Conservation (phyloP, 37 sponge, comb jelly and placozoan species). For the Ephydatia muelleri region DNA sequence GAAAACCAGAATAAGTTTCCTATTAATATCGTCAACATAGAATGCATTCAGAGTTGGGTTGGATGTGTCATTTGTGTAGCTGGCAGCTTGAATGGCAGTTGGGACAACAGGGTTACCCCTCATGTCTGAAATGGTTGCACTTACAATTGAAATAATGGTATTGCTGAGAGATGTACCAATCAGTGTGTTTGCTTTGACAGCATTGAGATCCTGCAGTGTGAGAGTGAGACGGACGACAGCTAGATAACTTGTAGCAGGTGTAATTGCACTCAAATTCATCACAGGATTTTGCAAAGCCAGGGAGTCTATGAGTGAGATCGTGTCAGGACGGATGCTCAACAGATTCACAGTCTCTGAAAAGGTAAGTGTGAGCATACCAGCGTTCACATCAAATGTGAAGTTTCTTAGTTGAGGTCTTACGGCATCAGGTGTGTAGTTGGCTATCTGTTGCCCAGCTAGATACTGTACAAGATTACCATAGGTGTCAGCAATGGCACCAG, state of each 20-base stretch:
- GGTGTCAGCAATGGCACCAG: constrained; percentile 56
- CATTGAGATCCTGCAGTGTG: constrained; percentile 64
- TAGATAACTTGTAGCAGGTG: constrained; percentile 53
- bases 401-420: constrained; percentile 46
- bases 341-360: constrained; percentile 84
- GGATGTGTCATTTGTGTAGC: constrained; percentile 41
- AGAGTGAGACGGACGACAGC: constrained; percentile 38
- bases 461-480: constrained; percentile 39
- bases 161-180: constrained; percentile 63
- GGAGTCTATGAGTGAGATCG: constrained; percentile 54
- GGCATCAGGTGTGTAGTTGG: constrained; percentile 54
- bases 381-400: constrained; percentile 67
- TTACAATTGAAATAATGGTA: constrained; percentile 52
- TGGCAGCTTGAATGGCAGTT: constrained; percentile 12
- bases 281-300: constrained; percentile 11
- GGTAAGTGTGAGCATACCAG: constrained; percentile 50
- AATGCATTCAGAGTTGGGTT: constrained; percentile 58
- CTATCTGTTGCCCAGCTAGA: constrained; percentile 19
- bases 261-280: constrained; percentile 63
- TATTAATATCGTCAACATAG: constrained; percentile 45
- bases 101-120: constrained; percentile 52
- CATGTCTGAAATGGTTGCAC: constrained; percentile 62
- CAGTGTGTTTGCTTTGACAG: constrained; percentile 57
- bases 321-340: constrained; percentile 48
- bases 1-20: constrained; percentile 62